Percentiles rank a stretch among this genome's conserved stretches.
These are phyloP conservation scores for Solen grandis DNA, from an alignment of 1,140 invertebrate genomes.

Conservation along the genomic window DNA sequence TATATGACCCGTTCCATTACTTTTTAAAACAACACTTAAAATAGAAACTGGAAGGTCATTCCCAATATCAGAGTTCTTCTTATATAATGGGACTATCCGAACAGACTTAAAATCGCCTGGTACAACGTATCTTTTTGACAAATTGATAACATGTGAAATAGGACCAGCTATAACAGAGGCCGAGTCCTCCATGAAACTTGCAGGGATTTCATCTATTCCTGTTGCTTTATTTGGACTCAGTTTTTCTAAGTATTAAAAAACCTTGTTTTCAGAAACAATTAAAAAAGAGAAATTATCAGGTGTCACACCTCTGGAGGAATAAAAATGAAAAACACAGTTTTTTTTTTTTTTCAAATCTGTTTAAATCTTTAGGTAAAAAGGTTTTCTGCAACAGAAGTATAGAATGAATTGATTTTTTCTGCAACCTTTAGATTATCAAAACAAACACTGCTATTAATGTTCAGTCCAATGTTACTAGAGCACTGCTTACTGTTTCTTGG, in stretches of 20 bases:
- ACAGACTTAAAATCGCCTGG: background rate
- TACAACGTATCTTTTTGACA: background rate
- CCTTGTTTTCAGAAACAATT: background rate
- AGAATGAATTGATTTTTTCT: background rate
- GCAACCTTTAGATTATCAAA: conserved; percentile 10
- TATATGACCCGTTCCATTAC: background rate
- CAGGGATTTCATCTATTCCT: background rate
- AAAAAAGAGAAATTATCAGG: conserved; percentile 7
- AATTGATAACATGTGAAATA: background rate
- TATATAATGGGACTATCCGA: too few relatives aligned
- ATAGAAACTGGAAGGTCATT: background rate
- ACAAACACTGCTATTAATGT: conserved; percentile 9
- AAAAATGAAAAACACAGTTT: conserved; percentile 23
- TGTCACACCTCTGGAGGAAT: conserved; percentile 13
- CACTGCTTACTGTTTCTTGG: background rate
- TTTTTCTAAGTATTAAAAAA: background rate
- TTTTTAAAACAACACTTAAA: background rate
- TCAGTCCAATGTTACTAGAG: conserved; percentile 12
- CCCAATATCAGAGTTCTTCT: too few relatives aligned
- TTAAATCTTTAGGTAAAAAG: background rate
- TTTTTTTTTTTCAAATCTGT: too few relatives aligned
- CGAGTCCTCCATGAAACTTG: background rate
- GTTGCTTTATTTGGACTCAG: background rate
- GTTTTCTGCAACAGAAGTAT: background rate
- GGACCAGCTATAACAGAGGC: background rate